phyloP scores from a whole-genome alignment of 1,140 invertebrate genomes.

The Rhagoletis pomonella region DNA sequence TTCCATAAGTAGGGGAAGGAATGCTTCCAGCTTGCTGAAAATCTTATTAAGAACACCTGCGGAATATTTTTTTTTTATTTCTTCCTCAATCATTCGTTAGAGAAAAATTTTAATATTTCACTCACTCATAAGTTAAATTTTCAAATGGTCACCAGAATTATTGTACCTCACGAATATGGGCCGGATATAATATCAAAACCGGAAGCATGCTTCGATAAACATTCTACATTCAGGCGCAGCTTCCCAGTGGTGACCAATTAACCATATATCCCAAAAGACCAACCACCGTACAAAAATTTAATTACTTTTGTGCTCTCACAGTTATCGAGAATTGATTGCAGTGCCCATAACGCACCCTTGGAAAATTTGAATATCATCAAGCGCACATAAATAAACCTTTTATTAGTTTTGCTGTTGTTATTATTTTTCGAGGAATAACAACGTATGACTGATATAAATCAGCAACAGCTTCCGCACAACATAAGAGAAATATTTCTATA shows the following conservation, averaged over 20 bases:
- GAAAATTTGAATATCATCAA: constrained; percentile 14
- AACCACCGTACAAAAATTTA: not conserved
- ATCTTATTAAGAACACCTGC: too few relatives aligned
- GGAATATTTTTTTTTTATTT: too few relatives aligned
- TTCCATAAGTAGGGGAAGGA: too few relatives aligned
- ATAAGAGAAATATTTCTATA: not conserved
- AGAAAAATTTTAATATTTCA: too few relatives aligned
- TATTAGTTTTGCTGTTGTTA: not conserved
- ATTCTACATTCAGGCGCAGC: not conserved
- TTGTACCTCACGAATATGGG: too few relatives aligned
- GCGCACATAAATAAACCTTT: not conserved
- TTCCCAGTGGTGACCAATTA: not conserved
- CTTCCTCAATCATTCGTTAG: too few relatives aligned
- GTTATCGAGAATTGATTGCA: not conserved
- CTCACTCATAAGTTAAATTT: too few relatives aligned
- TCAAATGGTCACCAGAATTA: too few relatives aligned
- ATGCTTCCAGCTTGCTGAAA: too few relatives aligned
- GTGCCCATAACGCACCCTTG: not conserved
- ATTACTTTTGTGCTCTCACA: not conserved
- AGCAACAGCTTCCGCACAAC: constrained; percentile 16
- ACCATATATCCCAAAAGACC: not conserved
- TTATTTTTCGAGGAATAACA: not conserved
- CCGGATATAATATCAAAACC: not conserved
- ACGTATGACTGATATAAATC: not conserved
- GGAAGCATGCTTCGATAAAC: constrained; percentile 33